Evolutionary conservation across 2,888 invertebrate genomes (phyloP).

Genomic region (Limulus polyphemus): DNA sequence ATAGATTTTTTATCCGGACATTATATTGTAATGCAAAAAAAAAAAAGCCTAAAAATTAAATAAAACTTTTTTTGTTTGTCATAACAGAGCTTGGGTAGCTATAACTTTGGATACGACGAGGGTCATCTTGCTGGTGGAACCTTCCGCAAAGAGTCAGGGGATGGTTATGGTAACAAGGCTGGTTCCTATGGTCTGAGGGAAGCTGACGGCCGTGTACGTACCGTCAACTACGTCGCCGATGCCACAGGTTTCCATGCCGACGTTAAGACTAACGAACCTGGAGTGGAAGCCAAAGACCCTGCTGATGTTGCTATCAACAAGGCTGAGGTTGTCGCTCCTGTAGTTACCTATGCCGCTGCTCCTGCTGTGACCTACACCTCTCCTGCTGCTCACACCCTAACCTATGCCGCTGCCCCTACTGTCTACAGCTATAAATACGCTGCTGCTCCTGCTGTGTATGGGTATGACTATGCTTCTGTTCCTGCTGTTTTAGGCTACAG

Average conservation of each 20-base stretch:
- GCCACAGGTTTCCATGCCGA: constrained; percentile 7
- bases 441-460: no score
- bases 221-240: constrained; percentile 9
- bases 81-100: constrained; percentile 2
- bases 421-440: no score
- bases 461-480: no score
- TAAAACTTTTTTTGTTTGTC: no score
- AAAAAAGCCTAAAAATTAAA: no score
- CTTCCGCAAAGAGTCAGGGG: constrained; percentile 7
- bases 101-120: constrained; percentile 8
- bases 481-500: no score
- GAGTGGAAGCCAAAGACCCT: constrained; percentile 29
- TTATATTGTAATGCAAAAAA: no score
- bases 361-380: constrained; percentile 21
- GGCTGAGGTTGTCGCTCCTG: constrained; percentile 8
- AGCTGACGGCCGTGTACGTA: constrained; percentile 8
- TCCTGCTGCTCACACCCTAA: neutral
- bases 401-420: no score
- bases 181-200: constrained; percentile 9
- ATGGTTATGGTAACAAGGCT: constrained; percentile 4
- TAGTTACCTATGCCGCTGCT: constrained; percentile 27
- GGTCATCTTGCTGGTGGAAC: constrained; percentile 5
- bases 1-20: no score
- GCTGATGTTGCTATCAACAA: constrained; percentile 29
- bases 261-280: constrained; percentile 7